These are phyloP conservation scores for Hermodice carunculata DNA, from an alignment of 2,888 invertebrate species.

Conservation along the genomic window DNA sequence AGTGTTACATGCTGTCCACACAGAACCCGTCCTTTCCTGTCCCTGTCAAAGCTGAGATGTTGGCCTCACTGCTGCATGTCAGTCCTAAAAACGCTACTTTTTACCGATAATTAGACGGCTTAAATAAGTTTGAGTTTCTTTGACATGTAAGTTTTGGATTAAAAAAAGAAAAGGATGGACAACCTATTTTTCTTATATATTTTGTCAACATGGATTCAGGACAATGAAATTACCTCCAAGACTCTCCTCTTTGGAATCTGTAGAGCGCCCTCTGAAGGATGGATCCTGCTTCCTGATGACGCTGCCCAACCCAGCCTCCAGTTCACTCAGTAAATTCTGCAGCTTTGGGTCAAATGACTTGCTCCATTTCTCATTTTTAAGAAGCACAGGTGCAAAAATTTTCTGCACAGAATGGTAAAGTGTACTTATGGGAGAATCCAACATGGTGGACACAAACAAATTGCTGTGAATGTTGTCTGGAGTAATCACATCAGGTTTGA, in stretches of 20 bases:
- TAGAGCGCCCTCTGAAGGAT: constrained; percentile 49
- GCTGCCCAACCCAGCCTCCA: constrained; percentile 71
- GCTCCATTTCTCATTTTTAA: constrained; percentile 70
- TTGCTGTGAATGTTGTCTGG: constrained; percentile 74
- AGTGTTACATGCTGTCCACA: too few relatives aligned
- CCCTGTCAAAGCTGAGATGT: too few relatives aligned
- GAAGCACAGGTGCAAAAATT: constrained; percentile 57
- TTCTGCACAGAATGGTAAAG: constrained; percentile 77
- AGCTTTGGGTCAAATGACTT: constrained; percentile 71
- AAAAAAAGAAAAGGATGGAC: too few relatives aligned
- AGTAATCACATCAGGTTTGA: constrained; percentile 74
- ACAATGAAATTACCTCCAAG: constrained; percentile 64
- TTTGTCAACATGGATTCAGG: too few relatives aligned
- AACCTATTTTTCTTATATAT: too few relatives aligned
- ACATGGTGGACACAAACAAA: constrained; percentile 75
- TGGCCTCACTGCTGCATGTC: too few relatives aligned
- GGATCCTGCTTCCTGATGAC: constrained; percentile 65
- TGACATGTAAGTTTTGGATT: too few relatives aligned
- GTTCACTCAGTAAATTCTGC: constrained; percentile 70
- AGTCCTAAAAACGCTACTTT: too few relatives aligned
- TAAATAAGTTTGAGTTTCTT: too few relatives aligned
- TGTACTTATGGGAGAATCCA: constrained; percentile 75
- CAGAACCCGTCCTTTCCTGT: too few relatives aligned
- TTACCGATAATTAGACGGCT: too few relatives aligned
- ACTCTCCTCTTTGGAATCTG: constrained; percentile 51